Conservation (phyloP, 2,797 vertebrate species). For the Clarias laeviceps region DNA sequence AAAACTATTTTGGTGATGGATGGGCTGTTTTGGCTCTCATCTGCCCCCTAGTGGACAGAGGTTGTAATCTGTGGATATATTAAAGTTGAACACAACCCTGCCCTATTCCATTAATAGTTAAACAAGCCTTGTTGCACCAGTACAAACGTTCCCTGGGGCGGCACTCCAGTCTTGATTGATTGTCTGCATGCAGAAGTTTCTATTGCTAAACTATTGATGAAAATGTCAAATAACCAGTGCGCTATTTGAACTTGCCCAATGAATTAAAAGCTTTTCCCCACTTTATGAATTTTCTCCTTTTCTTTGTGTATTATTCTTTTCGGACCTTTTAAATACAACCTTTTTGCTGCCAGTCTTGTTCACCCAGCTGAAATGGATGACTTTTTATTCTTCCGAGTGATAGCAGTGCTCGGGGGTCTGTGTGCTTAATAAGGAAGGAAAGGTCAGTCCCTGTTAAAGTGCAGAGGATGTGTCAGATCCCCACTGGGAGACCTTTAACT, state of each 20-base stretch:
- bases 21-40: not conserved
- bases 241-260: not conserved
- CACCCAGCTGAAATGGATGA: conserved; percentile 65
- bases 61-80: not conserved
- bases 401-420: conserved; percentile 68
- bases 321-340: conserved; percentile 18
- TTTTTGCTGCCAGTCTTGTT: conserved; percentile 47
- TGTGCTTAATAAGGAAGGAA: conserved; percentile 79
- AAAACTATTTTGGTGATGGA: not conserved
- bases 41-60: conserved; percentile 9
- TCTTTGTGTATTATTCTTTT: conserved; percentile 1
- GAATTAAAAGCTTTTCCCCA: not conserved
- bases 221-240: not conserved
- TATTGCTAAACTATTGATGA: not conserved
- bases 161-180: not conserved
- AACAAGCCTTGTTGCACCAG: not conserved
- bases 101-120: not conserved
- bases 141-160: not conserved
- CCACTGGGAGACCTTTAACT: conserved; percentile 84
- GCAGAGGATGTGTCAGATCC: conserved; percentile 81
- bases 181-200: not conserved
- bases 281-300: conserved; percentile 3
- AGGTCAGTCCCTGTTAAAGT: conserved; percentile 82
- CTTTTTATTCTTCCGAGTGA: conserved; percentile 58
- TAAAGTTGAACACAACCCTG: too few relatives aligned